Evolutionary conservation across 1,140 invertebrate genomes (phyloP).

Genomic region (Monochamus saltuarius): DNA sequence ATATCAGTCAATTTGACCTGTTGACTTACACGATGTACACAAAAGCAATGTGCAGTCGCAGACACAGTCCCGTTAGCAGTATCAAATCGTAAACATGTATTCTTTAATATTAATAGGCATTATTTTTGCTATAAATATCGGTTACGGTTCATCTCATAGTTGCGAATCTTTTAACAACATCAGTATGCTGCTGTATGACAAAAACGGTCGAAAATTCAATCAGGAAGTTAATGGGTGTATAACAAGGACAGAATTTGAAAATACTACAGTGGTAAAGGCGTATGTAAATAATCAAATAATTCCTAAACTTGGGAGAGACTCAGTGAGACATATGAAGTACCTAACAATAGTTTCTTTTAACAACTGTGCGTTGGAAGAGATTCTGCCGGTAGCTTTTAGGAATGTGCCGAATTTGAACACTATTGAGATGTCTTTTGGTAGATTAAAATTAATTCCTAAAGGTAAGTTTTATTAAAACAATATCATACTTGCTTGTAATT

Average conservation of each 20-base stretch:
- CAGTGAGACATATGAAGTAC: slow-evolving; percentile 22
- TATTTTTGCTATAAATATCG: too few relatives aligned
- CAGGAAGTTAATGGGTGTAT: slow-evolving; percentile 23
- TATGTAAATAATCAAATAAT: slow-evolving; percentile 24
- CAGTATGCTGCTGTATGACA: not conserved
- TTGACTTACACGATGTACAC: too few relatives aligned
- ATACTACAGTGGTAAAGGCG: slow-evolving; percentile 10
- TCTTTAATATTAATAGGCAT: too few relatives aligned
- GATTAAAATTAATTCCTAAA: slow-evolving; percentile 23
- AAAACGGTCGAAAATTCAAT: not conserved
- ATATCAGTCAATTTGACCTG: too few relatives aligned
- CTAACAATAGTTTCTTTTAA: slow-evolving; percentile 23
- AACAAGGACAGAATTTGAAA: slow-evolving; percentile 21
- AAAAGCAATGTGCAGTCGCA: too few relatives aligned
- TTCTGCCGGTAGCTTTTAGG: slow-evolving; percentile 20
- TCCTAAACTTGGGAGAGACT: slow-evolving; percentile 20
- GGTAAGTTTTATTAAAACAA: slow-evolving; percentile 12
- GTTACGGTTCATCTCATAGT: not conserved
- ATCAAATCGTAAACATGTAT: too few relatives aligned
- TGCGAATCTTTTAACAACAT: slow-evolving; percentile 3
- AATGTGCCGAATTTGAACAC: slow-evolving; percentile 22
- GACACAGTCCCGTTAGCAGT: too few relatives aligned
- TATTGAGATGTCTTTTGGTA: slow-evolving; percentile 22
- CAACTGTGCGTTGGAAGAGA: slow-evolving; percentile 8
- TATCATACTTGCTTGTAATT: too few relatives aligned